Conservation (phyloP, 2,113 vertebrate species). For the Mixornis gularis region DNA sequence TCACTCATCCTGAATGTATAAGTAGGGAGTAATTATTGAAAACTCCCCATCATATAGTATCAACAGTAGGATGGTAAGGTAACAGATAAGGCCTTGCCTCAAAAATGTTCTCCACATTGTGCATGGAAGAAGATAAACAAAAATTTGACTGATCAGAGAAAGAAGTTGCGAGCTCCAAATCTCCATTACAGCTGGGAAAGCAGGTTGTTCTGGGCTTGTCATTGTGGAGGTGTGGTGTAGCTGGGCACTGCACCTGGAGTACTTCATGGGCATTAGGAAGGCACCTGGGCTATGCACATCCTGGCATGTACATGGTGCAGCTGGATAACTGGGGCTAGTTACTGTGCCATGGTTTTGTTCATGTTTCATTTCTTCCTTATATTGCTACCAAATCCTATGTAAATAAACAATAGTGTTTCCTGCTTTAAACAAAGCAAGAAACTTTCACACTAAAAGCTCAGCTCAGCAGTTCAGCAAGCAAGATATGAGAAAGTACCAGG, state of each 20-base stretch:
- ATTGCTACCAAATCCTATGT: not conserved
- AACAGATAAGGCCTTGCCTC: not conserved
- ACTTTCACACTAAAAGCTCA: not conserved
- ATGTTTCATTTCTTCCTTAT: not conserved
- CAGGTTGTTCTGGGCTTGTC: not conserved
- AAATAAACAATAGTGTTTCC: not conserved
- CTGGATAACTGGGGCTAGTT: not conserved
- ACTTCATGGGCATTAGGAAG: not conserved
- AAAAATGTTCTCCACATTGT: not conserved
- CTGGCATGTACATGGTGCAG: not conserved
- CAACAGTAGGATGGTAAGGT: not conserved
- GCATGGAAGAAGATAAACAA: not conserved
- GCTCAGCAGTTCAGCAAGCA: not conserved
- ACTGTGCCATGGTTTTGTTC: not conserved
- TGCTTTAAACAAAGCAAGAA: not conserved
- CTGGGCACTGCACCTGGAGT: not conserved
- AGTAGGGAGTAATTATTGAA: not conserved
- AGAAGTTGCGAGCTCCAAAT: not conserved
- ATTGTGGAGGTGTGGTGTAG: not conserved
- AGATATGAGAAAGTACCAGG: not conserved
- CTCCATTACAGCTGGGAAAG: not conserved
- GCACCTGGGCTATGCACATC: not conserved
- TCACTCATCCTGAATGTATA: not conserved
- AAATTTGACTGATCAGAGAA: not conserved
- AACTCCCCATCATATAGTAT: rapidly evolving